Conservation (phyloP, 2,113 vertebrate species). For the Ceyx cyanopectus region DNA sequence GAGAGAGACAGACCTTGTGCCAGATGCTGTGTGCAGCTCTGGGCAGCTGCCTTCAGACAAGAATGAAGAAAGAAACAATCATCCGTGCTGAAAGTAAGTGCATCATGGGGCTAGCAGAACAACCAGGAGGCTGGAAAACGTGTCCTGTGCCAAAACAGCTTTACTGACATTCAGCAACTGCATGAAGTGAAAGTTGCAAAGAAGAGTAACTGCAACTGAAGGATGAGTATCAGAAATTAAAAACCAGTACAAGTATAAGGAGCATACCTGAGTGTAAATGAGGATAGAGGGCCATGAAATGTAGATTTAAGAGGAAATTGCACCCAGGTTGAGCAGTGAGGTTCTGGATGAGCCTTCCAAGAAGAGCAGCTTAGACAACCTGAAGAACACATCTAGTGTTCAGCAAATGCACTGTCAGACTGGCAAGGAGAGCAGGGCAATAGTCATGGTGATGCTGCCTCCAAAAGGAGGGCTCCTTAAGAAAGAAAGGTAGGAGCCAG, state of each 20-base stretch:
- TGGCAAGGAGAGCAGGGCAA: background rate
- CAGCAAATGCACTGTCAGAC: background rate
- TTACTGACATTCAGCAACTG: background rate
- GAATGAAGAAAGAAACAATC: background rate
- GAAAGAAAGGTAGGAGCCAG: background rate
- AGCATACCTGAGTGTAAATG: background rate
- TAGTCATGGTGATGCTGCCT: background rate
- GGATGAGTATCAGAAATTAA: background rate
- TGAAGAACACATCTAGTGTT: background rate
- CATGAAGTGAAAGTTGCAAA: background rate
- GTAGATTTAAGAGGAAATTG: background rate
- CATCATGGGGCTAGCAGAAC: background rate
- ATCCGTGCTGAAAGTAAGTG: accelerated
- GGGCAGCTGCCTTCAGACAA: background rate
- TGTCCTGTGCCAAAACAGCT: background rate
- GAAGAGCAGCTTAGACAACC: background rate
- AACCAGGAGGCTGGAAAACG: background rate
- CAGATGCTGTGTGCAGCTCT: accelerated
- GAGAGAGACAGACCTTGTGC: background rate
- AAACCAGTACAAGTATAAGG: background rate
- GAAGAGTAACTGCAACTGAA: background rate
- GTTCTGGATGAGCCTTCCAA: background rate
- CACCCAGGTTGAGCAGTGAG: background rate
- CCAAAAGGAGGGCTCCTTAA: background rate
- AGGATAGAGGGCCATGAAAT: background rate